These are phyloP conservation scores for Ctenosaura bakeri DNA, from an alignment of 2,797 vertebrate genomes.

Conservation along the genomic window DNA sequence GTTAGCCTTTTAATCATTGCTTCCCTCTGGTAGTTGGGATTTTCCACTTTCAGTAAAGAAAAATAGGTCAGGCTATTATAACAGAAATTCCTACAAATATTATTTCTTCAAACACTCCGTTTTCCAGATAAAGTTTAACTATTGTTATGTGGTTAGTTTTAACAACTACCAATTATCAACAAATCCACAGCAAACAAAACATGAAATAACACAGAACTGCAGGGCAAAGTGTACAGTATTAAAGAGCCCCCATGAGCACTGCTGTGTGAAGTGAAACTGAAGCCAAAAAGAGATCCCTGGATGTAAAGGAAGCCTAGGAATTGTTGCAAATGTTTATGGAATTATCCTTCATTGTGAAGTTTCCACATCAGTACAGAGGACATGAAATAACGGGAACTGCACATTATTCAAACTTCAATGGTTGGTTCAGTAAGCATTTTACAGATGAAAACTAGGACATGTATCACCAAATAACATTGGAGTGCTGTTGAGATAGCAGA, in stretches of 20 bases:
- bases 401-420: not conserved
- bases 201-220: not conserved
- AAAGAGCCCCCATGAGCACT: not conserved
- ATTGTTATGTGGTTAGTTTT: not conserved
- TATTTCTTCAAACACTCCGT: slow-evolving; percentile 19
- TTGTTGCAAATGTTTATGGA: not conserved
- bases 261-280: not conserved
- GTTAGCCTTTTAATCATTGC: not conserved
- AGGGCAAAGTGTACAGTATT: not conserved
- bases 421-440: slow-evolving; percentile 3
- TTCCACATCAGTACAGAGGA: not conserved
- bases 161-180: not conserved
- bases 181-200: not conserved
- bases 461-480: too few species aligned
- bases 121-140: not conserved
- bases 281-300: not conserved
- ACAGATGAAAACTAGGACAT: too few species aligned
- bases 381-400: not conserved
- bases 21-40: slow-evolving; percentile 2
- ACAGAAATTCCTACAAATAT: slow-evolving; percentile 1
- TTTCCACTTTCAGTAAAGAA: slow-evolving; percentile 37
- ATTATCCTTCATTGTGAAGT: not conserved
- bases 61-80: slow-evolving; percentile 37
- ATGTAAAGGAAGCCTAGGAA: slow-evolving; percentile 4
- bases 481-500: too few species aligned